Percentiles rank a stretch among this genome's conserved stretches.
These are phyloP conservation scores for Catharus ustulatus DNA, from an alignment of 2,797 vertebrate genomes.

Conservation along the genomic window DNA sequence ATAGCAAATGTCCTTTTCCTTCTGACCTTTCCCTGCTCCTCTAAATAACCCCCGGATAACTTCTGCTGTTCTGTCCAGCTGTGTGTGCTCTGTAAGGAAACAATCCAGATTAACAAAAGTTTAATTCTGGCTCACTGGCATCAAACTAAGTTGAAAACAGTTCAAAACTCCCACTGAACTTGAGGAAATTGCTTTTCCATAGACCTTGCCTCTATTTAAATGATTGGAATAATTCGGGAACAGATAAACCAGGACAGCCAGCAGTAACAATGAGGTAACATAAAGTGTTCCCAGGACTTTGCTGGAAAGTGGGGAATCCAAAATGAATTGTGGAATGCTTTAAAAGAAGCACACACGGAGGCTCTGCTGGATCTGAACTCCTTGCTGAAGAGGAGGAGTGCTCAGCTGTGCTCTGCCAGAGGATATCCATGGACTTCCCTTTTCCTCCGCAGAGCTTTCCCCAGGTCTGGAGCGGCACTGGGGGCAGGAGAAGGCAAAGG, in stretches of 20 bases:
- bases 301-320: neutral
- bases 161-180: neutral
- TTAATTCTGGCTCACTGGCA: neutral
- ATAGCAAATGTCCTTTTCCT: neutral
- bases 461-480: neutral
- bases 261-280: neutral
- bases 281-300: neutral
- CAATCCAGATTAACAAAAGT: neutral
- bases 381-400: neutral
- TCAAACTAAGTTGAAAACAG: neutral
- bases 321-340: neutral
- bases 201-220: neutral
- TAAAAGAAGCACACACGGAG: neutral
- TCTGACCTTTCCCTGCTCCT: neutral
- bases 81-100: neutral
- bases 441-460: neutral
- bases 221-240: neutral
- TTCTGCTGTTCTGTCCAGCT: neutral
- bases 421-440: neutral
- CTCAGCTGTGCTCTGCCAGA: neutral
- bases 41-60: neutral
- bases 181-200: neutral
- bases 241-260: neutral
- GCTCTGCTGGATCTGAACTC: neutral
- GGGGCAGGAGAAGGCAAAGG: conserved; percentile 11